phyloP scores from a whole-genome alignment of 1,140 invertebrate genomes.

The Lepidurus couesii region DNA sequence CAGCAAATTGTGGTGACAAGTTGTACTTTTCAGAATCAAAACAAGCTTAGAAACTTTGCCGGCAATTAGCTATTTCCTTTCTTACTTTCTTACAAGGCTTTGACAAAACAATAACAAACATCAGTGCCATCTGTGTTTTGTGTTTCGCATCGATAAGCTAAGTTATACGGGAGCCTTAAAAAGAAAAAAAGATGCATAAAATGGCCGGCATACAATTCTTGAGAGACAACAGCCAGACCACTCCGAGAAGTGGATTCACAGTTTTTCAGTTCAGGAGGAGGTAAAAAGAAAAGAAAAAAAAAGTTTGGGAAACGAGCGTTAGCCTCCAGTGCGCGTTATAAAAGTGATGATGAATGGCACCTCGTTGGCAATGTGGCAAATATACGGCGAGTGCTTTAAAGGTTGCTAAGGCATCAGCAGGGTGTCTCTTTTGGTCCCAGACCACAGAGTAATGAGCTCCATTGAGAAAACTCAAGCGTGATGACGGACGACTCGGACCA shows the following conservation, averaged over 20 bases:
- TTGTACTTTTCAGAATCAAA: too few species aligned
- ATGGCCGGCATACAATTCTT: too few species aligned
- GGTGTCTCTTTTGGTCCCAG: constrained; percentile 8
- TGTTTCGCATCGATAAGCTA: too few species aligned
- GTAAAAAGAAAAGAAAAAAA: not conserved
- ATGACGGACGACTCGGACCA: constrained; percentile 20
- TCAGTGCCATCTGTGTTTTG: too few species aligned
- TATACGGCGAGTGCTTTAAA: constrained; percentile 18
- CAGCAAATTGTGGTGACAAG: too few species aligned
- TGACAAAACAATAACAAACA: too few species aligned
- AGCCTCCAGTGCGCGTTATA: not conserved
- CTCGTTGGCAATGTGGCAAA: constrained; percentile 21
- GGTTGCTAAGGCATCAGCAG: constrained; percentile 20
- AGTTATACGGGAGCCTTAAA: too few species aligned
- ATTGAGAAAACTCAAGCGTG: constrained; percentile 22
- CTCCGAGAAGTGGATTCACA: not conserved
- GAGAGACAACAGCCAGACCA: not conserved
- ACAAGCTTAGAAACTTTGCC: too few species aligned
- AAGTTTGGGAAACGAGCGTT: not conserved
- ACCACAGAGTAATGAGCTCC: constrained; percentile 21
- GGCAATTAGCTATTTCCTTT: too few species aligned
- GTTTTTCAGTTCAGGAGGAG: not conserved
- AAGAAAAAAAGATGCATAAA: too few species aligned
- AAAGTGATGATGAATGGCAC: constrained; percentile 22
- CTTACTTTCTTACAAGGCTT: too few species aligned